Evolutionary conservation across 1,140 invertebrate genomes (phyloP).

Genomic region (Drosophila rhopaloa): DNA sequence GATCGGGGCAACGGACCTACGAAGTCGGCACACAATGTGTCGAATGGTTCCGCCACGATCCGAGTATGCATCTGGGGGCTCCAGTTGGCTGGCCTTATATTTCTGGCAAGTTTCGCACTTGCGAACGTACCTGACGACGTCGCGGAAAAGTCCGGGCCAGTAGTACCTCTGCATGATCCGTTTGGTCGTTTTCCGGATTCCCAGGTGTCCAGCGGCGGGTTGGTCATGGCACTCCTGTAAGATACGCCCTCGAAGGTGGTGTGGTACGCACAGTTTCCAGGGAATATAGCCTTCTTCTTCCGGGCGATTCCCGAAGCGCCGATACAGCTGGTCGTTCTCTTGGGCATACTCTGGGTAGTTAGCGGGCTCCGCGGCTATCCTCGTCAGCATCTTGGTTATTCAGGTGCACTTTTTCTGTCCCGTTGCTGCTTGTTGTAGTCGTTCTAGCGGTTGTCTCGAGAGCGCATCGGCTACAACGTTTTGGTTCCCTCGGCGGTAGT

Average conservation of each 20-base stretch:
- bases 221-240: constrained; percentile 1
- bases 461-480: no score
- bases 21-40: not conserved
- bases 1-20: no score
- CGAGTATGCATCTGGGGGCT: not conserved
- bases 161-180: no score
- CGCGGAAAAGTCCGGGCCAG: no score
- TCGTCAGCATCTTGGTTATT: no score
- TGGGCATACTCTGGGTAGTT: not conserved
- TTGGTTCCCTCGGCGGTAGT: no score
- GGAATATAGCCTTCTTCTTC: not conserved
- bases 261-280: not conserved
- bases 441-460: no score
- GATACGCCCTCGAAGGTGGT: not conserved
- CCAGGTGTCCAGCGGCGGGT: not conserved
- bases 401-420: no score
- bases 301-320: not conserved
- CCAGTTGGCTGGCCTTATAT: not conserved
- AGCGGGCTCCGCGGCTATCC: no score
- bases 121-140: not conserved
- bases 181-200: not conserved
- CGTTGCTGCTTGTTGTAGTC: no score
- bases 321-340: not conserved
- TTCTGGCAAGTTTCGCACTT: not conserved
- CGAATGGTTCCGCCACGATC: not conserved